Base-by-base conservation (phyloP, 1,140 invertebrate genomes). In the Hermatobates lingyangjiaoensis region DNA sequence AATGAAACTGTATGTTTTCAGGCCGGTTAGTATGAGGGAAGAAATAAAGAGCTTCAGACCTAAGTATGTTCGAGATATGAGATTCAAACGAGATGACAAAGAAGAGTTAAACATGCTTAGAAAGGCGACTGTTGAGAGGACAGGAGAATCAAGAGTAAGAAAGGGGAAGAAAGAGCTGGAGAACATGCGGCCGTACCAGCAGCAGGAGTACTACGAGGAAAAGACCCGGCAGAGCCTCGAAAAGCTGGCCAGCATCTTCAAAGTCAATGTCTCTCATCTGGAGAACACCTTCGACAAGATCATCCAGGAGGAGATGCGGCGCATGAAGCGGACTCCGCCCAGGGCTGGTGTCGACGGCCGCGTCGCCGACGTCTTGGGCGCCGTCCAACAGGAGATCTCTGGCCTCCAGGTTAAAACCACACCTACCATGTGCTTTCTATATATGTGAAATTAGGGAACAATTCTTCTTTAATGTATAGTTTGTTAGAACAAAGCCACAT, bases 361-460 rank as follows among this genome's bases (percentile, higher is more conserved):
- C 42, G 71, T 77, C 2, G 71, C 73, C 20, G 68, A 71, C 48
- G 73, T 77, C 28, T 77, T 80, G 66, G 73, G 77, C 59, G 74
- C 74, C 53, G 73, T 80, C 39, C 70, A 77, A 56, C 71, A 71
- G 54, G 68, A 75, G 59, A 55, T 77, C 18, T 61, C 68, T 48
- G 71, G 70, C 48, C 63, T 77, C 10, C 70, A 73, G 63, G 71
- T 72, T n/a, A n/a, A n/a, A n/a, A n/a, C n/a, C n/a, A n/a, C n/a
- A n/a, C n/a, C n/a, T n/a, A n/a, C n/a, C n/a, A n/a, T n/a, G n/a
- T n/a, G n/a, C n/a, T n/a, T n/a, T n/a, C n/a, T n/a, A n/a, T n/a
- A n/a, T n/a, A n/a, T n/a, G n/a, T n/a, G n/a, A n/a, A n/a, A n/a
- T n/a, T n/a, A n/a, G n/a, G n/a, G n/a, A n/a, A n/a, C n/a, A n/a